Conservation (phyloP, 2,113 vertebrate genomes). For the Spea multiplicata region DNA sequence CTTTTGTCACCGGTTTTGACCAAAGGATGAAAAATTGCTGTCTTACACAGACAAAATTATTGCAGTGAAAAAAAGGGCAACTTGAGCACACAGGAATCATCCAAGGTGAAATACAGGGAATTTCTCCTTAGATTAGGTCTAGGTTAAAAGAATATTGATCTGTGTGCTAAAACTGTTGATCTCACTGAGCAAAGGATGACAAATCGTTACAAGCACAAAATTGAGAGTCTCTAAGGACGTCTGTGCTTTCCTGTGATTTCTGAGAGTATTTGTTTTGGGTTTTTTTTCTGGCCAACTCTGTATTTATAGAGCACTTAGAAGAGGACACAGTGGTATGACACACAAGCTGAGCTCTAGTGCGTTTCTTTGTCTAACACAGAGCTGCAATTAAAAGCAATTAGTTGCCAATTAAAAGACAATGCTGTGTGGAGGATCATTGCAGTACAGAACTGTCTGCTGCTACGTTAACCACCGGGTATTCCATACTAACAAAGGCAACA, state of each 20-base stretch:
- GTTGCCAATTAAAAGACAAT: constrained; percentile 35
- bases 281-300: constrained; percentile 60
- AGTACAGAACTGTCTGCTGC: constrained; percentile 8
- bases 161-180: constrained; percentile 97
- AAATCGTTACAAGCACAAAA: constrained; percentile 95
- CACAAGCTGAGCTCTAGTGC: constrained; percentile 11
- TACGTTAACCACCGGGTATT: constrained; percentile 53
- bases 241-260: constrained; percentile 61
- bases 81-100: constrained; percentile 59
- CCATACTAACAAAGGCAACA: too few relatives aligned
- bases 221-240: constrained; percentile 87
- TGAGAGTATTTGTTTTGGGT: constrained; percentile 66
- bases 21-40: constrained; percentile 90
- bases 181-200: constrained; percentile 92
- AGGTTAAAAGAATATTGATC: constrained; percentile 98
- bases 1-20: constrained; percentile 88
- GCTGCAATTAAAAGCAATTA: constrained; percentile 43
- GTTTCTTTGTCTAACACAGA: constrained; percentile 34
- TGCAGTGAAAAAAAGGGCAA: constrained; percentile 70
- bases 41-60: constrained; percentile 82
- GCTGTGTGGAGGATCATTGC: constrained; percentile 10
- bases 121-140: constrained; percentile 86
- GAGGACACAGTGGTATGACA: constrained; percentile 8
- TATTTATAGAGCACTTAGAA: constrained; percentile 53
- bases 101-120: constrained; percentile 87